Base-by-base conservation (phyloP, 2,797 vertebrate species). In the Propithecus perrieri region DNA sequence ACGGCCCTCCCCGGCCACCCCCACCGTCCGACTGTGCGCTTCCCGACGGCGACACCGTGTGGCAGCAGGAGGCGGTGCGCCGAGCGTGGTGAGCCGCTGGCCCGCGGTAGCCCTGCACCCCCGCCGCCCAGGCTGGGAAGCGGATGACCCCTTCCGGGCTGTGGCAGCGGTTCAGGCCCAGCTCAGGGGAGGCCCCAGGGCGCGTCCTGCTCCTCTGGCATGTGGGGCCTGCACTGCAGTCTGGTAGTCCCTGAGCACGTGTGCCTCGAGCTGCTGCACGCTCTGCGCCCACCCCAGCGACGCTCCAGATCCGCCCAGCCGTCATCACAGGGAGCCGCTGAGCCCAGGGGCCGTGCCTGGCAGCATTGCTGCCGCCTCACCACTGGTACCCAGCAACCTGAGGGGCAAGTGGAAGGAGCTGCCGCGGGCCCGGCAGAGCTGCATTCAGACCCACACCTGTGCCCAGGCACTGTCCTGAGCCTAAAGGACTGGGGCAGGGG, bases 11-110 rank as follows among this genome's bases (percentile, higher is more conserved):
- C 33, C 1, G 9, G 3, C 35, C 63, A 13, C 24, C 74, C n/a
- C 1, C 30, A 4, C 84, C n/a, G 0, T 17, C 0, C 0, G 50
- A 3, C 22, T 0, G 4, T 26, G 22, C 13, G 0, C 10, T 61
- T 89, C 22, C 26, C 43, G 0, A 69, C 50, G 55, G 97, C 10
- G 93, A 78, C 97, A 91, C 89, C 50, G 0, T 50, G 96, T 93
- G 97, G 91, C 57, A 0, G 33, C 24, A 13, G 12, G 4, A 46
- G 43, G 55, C 0, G 0, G 5, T 26, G 79, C 33, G 13, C 41
- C 0, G 0, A 1, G 30, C 6, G 74, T 41, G 7, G 7, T 8
- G 50, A 30, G 30, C 61, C 24, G 1, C 38, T 48, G 2, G 63
- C 28, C 30, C 28, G 0, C 78, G 0, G 0, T 22, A 38, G 26